Base-by-base conservation (phyloP, 2,888 invertebrate genomes). In the Pseudococcus jackbeardsleyi region DNA sequence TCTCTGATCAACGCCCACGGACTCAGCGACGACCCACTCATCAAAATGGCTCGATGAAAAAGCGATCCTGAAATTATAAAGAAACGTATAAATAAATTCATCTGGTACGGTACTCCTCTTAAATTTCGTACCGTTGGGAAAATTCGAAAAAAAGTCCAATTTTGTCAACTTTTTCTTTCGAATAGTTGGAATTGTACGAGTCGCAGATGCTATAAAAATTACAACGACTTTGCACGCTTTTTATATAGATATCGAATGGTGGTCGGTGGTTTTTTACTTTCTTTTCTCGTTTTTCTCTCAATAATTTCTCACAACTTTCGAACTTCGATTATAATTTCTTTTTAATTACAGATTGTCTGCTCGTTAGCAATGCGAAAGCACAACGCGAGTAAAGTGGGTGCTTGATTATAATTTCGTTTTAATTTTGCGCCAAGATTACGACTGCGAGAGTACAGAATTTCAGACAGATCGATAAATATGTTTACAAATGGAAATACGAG, bases 1-100 rank as follows among this genome's bases (percentile, higher is more conserved):
- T 95, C 95, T 89, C 95, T 95, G 79, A 96, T 95, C 90, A 97
- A 92, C 1, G 97, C 96, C 96, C 97, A 96, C 0, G 97, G 96
- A 89, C 96, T 96, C 89, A 97, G 93, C 0, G 97, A 97, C 7
- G 97, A 97, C 15, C 98, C 98, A 79, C 97, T 97, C 96, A 97
- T 97, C 89, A 97, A 93, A 89, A 97, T 94, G 59, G 96, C 97
- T 90, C 97, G 94, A 92, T 97, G 97, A 92, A 98, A 98, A 86
- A 97, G 94, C 68, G 96, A 93, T 91, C 96, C 97, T 97, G 93
- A 22, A 90, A 88, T 50, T n/a, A n/a, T 15, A 72, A 19, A 64
- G 12, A 12, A 54, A 54, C 54, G n/a, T 82, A 39, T 39, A 39
- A 39, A 39, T 39, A 39, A 42, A 82, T 82, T 77, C n/a, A 15